Evolutionary conservation across 2,888 invertebrate genomes (phyloP).

Genomic region (Apoda limacodes): DNA sequence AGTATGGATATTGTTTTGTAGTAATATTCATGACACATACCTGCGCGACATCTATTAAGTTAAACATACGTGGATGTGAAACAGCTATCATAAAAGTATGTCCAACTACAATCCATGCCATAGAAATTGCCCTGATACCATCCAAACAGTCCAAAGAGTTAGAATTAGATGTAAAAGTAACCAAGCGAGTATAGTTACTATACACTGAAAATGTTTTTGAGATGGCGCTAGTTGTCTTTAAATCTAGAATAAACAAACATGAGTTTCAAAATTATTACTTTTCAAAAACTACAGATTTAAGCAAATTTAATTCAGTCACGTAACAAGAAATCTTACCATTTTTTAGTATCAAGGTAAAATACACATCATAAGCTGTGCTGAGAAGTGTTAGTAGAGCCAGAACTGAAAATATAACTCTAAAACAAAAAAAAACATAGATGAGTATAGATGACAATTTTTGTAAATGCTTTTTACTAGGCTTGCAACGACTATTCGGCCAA

Average conservation of each 20-base stretch:
- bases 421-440: too few species aligned
- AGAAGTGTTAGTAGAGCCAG: slow-evolving; percentile 5
- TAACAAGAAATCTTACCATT: too few species aligned
- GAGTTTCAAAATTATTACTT: neutral
- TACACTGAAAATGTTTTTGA: slow-evolving; percentile 6
- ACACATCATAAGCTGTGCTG: slow-evolving; percentile 5
- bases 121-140: slow-evolving; percentile 30
- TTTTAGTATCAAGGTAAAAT: slow-evolving; percentile 5
- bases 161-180: slow-evolving; percentile 3
- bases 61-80: slow-evolving; percentile 1
- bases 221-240: neutral
- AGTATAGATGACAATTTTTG: too few species aligned
- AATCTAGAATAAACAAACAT: slow-evolving; percentile 4
- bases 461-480: too few species aligned
- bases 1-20: too few species aligned
- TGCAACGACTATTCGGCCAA: too few species aligned
- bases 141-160: slow-evolving; percentile 18
- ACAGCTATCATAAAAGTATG: too few species aligned
- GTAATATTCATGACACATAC: too few species aligned
- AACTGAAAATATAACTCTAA: slow-evolving; percentile 6
- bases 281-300: too few species aligned
- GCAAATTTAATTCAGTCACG: too few species aligned
- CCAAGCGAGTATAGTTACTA: slow-evolving; percentile 5
- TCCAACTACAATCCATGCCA: slow-evolving; percentile 29
- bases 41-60: too few species aligned